Conservation (phyloP, 2,888 invertebrate species). For the Boloria selene region DNA sequence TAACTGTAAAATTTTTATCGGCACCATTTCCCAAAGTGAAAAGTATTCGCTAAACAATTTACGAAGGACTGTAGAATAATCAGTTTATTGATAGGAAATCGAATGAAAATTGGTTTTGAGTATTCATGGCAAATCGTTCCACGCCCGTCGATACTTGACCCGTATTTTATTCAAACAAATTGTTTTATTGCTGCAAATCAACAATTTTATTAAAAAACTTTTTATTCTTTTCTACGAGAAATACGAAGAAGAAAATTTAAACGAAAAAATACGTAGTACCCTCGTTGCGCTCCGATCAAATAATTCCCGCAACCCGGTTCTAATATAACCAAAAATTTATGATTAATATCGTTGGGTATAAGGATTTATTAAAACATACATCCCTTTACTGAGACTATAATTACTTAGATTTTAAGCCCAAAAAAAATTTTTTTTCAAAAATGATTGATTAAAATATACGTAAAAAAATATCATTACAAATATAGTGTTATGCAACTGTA, state of each 20-base stretch:
- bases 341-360: no score
- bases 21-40: not conserved
- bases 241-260: constrained; percentile 1
- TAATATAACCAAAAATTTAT: no score
- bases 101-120: constrained; percentile 32
- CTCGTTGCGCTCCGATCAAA: no score
- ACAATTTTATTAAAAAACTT: constrained; percentile 24
- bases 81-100: constrained; percentile 14
- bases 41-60: constrained; percentile 17
- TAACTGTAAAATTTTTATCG: not conserved
- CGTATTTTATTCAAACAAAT: constrained; percentile 36
- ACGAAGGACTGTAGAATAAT: constrained; percentile 17
- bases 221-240: constrained; percentile 10
- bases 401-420: no score
- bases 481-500: no score
- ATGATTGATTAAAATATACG: no score
- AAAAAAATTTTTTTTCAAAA: no score
- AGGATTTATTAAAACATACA: no score
- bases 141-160: constrained; percentile 36
- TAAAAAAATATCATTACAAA: no score
- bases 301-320: no score
- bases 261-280: not conserved
- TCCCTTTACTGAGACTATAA: no score
- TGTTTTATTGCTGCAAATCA: constrained; percentile 32
- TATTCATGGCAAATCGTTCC: constrained; percentile 33